These are phyloP conservation scores for Agonopterix subpropinquella DNA, from an alignment of 2,888 invertebrate species.

Conservation along the genomic window DNA sequence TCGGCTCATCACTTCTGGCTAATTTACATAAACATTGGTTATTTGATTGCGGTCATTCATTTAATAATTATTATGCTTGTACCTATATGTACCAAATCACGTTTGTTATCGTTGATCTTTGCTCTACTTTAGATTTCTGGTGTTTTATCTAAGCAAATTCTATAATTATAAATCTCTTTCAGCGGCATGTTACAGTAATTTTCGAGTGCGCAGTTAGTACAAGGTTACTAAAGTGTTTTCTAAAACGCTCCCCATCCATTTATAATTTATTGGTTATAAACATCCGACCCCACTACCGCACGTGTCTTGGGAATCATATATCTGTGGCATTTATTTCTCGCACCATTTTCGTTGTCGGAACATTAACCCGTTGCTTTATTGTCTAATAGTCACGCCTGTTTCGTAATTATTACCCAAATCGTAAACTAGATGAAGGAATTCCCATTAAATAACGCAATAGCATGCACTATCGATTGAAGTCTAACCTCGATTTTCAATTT, in stretches of 20 bases:
- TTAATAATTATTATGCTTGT: too few species aligned
- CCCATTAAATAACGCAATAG: conserved; percentile 43
- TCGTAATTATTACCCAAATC: conserved; percentile 42
- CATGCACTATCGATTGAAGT: conserved; percentile 6
- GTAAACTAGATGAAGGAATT: conserved; percentile 40
- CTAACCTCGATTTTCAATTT: conserved; percentile 4
- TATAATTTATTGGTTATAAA: conserved; percentile 48
- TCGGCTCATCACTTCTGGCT: conserved; percentile 10
- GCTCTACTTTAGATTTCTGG: too few species aligned
- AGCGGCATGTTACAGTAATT: too few species aligned
- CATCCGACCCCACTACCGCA: conserved; percentile 30
- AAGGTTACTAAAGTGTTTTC: conserved; percentile 17
- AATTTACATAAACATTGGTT: too few species aligned
- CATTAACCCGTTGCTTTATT: conserved; percentile 47
- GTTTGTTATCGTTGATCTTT: too few species aligned
- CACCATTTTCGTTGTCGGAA: conserved; percentile 36
- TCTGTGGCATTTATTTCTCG: conserved; percentile 38
- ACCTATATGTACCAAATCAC: too few species aligned
- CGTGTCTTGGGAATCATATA: conserved; percentile 41
- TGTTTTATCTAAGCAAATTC: too few species aligned
- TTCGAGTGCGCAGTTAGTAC: background rate
- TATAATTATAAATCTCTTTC: too few species aligned
- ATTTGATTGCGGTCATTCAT: too few species aligned
- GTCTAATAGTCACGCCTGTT: conserved; percentile 46
- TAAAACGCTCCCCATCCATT: conserved; percentile 36